Base-by-base conservation (phyloP, 2,888 invertebrate species). In the Punctoribates punctum region DNA sequence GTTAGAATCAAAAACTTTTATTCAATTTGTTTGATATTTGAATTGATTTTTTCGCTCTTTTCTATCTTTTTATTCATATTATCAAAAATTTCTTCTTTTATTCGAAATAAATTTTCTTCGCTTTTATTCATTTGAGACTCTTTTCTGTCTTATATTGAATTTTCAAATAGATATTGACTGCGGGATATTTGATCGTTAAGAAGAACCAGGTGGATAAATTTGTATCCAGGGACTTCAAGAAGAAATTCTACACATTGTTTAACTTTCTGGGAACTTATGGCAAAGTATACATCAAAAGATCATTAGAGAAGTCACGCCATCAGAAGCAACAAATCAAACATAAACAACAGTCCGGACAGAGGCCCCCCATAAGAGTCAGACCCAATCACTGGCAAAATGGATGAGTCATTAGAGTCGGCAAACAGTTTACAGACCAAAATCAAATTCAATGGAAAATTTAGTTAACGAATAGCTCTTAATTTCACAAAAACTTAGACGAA, bases 151-250 rank as follows among this genome's bases (percentile, higher is more conserved):
- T 42, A 13, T 42, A 42, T 42, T 42, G 1, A 13, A 42, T 57
- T 57, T 57, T 23, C 17, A 2, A 60, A 60, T 23, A 72, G 72
- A 72, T 72, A 48, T 15, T 72, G 25, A 72, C 48, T 1, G 72
- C 72, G 3, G 72, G 72, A 8, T 72, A 72, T 46, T 48, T 23
- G 46, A 72, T 48, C 15, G 72, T 72, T 5, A 72, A 72, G 46
- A 72, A n/a, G 42, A 72, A 72, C 17, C 72, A 72, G 20, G 46
- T 25, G 72, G 72, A 72, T 1, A 72, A 48, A 27, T 72, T 25
- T 48, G 72, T 72, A 1, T 72, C 72, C 20, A 42, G 48, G 38
- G 72, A 72, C 48, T 72, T 72, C 17, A 72, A 42, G 27, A 72
- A 27, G 46, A 72, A 72, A 25, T 72, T 72, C 23, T 72, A 20